phyloP scores from a whole-genome alignment of 2,797 vertebrate genomes.

The Pseudochirops cupreus region DNA sequence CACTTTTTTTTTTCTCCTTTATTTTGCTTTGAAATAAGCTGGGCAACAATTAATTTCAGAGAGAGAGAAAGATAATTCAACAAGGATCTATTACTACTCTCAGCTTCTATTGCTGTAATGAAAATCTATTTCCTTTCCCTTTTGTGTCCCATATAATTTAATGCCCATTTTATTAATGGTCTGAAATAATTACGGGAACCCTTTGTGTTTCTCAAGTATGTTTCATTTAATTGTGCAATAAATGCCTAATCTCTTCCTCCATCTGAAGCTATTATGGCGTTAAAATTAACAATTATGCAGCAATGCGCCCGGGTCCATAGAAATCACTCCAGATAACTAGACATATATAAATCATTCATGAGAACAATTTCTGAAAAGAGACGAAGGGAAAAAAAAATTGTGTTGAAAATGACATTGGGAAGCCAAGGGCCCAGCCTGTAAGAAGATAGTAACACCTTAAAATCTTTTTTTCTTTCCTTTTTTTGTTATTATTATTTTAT shows the following conservation, averaged over 20 bases:
- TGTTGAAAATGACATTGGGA: constrained; percentile 98
- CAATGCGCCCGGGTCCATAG: constrained; percentile 99
- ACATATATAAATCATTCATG: constrained; percentile 99
- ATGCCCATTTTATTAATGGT: constrained; percentile 99
- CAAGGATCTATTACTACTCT: constrained; percentile 99
- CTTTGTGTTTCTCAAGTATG: constrained; percentile 99
- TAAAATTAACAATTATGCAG: constrained; percentile 99
- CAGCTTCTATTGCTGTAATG: constrained; percentile 99
- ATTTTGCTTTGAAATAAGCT: constrained; percentile 99
- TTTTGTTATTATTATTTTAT: constrained; percentile 92
- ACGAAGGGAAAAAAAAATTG: constrained; percentile 87
- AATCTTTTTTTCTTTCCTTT: constrained; percentile 87
- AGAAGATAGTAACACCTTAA: constrained; percentile 94
- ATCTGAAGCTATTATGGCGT: constrained; percentile 99
- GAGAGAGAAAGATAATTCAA: constrained; percentile 98
- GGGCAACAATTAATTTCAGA: constrained; percentile 99
- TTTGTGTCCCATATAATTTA: constrained; percentile 99
- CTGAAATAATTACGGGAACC: constrained; percentile 99
- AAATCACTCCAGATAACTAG: constrained; percentile 99
- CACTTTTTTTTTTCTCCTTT: constrained; percentile 96
- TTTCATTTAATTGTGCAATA: constrained; percentile 99
- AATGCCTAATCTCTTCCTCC: constrained; percentile 99
- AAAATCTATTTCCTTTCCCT: constrained; percentile 99
- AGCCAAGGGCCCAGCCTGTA: constrained; percentile 93
- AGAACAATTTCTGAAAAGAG: constrained; percentile 95